Evolutionary conservation across 64 coral and sea anemone species (phyloP).

Genomic region (Dendronephthya gigantea): DNA sequence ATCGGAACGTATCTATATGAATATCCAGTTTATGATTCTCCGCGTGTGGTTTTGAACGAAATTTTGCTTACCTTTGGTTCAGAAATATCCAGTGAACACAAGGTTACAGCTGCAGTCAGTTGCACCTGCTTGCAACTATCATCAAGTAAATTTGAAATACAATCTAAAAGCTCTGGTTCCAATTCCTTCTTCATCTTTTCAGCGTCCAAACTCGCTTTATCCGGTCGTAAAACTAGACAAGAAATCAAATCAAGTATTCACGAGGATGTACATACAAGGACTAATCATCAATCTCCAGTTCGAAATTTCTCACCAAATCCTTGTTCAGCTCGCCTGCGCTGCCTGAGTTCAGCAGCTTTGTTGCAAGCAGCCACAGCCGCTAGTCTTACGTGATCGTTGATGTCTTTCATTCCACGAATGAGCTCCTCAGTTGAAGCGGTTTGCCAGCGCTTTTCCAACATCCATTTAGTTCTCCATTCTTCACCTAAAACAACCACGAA

Average conservation of each 20-base stretch:
- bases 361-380: not conserved
- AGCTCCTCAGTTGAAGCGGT: not conserved
- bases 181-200: not conserved
- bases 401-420: conserved; percentile 1
- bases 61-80: not conserved
- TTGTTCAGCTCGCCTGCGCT: not conserved
- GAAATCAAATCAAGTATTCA: not conserved
- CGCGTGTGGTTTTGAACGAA: no score
- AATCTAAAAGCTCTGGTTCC: not conserved
- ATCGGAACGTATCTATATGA: no score
- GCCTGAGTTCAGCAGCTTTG: not conserved
- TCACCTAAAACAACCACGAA: not conserved
- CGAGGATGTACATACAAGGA: not conserved
- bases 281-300: no score
- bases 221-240: not conserved
- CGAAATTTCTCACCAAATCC: not conserved
- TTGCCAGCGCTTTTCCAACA: conserved; percentile 1
- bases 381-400: conserved; percentile 3
- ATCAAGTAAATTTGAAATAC: not conserved
- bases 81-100: not conserved
- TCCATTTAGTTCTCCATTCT: not conserved
- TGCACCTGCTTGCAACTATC: not conserved
- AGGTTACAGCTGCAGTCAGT: not conserved
- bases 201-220: not conserved
- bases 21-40: no score